A percentile compares a stretch with the other conserved stretches of the same genome.
These are phyloP conservation scores for Fistularia commersonii DNA, from an alignment of 2,797 vertebrate genomes.

Conservation along the genomic window DNA sequence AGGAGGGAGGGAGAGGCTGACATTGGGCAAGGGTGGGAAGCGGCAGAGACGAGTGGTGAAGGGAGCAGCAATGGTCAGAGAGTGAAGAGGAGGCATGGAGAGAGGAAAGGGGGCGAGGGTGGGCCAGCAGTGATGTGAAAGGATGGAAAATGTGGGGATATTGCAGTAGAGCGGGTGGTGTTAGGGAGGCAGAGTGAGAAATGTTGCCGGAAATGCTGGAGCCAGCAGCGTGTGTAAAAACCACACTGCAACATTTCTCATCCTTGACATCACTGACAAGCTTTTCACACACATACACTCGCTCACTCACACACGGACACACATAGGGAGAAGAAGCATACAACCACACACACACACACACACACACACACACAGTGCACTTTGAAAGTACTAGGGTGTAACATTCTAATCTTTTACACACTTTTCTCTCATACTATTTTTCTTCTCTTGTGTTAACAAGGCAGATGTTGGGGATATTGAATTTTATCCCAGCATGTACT, in stretches of 20 bases:
- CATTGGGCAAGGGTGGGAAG: conserved; percentile 39
- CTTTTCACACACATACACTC: conserved; percentile 56
- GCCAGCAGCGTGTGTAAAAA: conserved; percentile 68
- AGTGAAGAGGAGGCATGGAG: conserved; percentile 18
- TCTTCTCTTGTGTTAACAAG: conserved; percentile 35
- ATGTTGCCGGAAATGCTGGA: conserved; percentile 74
- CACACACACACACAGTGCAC: conserved; percentile 52
- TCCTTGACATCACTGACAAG: conserved; percentile 69
- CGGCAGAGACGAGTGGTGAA: conserved; percentile 44
- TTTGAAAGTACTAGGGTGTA: conserved; percentile 44
- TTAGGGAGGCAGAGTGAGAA: conserved; percentile 68
- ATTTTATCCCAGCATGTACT: conserved; percentile 26
- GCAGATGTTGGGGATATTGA: conserved; percentile 36
- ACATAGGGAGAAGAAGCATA: no score
- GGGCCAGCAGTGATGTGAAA: conserved; percentile 49
- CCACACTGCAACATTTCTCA: conserved; percentile 70
- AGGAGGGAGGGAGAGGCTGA: conserved; percentile 28
- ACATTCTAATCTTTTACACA: conserved; percentile 50
- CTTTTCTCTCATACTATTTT: conserved; percentile 31
- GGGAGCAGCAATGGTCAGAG: conserved; percentile 46
- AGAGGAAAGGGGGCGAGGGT: conserved; percentile 9
- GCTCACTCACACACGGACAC: conserved; percentile 55
- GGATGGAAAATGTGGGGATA: conserved; percentile 69
- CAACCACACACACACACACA: conserved; percentile 32
- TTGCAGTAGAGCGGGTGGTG: conserved; percentile 65